phyloP scores from a whole-genome alignment of 2,113 vertebrate genomes.

The Hirundichthys speculiger region DNA sequence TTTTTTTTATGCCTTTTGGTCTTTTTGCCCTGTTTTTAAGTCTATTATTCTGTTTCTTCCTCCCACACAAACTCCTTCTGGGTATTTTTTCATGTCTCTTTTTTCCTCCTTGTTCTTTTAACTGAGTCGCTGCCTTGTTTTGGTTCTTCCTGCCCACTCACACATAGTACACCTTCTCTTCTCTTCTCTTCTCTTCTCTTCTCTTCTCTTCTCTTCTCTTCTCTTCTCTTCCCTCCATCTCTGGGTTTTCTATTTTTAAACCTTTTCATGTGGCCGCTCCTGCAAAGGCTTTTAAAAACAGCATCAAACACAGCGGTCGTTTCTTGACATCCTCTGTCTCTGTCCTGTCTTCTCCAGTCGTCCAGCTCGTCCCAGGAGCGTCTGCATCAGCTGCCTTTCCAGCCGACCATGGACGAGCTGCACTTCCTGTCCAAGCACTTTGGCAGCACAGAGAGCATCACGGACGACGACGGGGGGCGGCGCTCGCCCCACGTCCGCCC shows the following conservation, averaged over 20 bases:
- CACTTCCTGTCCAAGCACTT: conserved; percentile 93
- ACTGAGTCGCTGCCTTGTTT: conserved; percentile 43
- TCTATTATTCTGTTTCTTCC: conserved; percentile 32
- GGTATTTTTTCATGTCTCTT: conserved; percentile 43
- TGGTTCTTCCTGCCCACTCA: conserved; percentile 46
- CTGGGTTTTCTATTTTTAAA: too few species aligned
- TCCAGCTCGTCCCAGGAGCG: conserved; percentile 94
- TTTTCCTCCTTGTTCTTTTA: conserved; percentile 38
- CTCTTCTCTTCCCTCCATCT: not conserved
- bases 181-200: conserved; percentile 17
- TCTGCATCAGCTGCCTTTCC: conserved; percentile 91
- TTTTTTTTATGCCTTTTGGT: conserved; percentile 38
- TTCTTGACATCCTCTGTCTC: conserved; percentile 22
- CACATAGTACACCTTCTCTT: conserved; percentile 29
- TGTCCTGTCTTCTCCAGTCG: conserved; percentile 76
- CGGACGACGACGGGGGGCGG: conserved; percentile 86
- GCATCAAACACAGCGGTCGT: not conserved
- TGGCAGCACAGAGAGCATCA: conserved; percentile 91
- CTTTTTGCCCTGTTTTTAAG: conserved; percentile 34
- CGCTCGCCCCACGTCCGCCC: conserved; percentile 87
- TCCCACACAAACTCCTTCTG: conserved; percentile 51
- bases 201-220: conserved; percentile 1
- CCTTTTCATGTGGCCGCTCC: too few species aligned
- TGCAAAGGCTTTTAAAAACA: conserved; percentile 9
- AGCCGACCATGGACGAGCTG: conserved; percentile 90